Percentiles rank a stretch among this genome's conserved stretches.
Evolutionary conservation across 1,140 invertebrate species (phyloP).

Genomic region (Steinernema feltiae): DNA sequence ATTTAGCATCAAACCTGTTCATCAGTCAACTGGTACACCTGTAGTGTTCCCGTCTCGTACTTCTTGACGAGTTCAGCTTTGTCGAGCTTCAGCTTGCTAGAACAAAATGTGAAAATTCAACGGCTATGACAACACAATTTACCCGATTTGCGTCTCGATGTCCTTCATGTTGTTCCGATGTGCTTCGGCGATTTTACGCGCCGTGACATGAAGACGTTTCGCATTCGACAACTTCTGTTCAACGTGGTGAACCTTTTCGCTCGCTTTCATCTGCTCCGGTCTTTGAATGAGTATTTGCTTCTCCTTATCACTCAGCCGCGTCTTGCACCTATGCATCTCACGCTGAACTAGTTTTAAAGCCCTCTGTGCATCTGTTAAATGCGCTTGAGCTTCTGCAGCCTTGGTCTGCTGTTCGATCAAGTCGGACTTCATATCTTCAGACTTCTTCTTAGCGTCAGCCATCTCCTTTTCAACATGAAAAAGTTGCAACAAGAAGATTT

Average conservation of each 20-base stretch:
- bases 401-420: too few species aligned
- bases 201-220: conserved; percentile 59
- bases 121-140: background rate
- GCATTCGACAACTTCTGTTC: conserved; percentile 87
- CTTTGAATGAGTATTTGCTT: conserved; percentile 81
- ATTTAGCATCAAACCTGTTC: conserved; percentile 15
- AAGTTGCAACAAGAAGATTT: conserved; percentile 83
- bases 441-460: conserved; percentile 75
- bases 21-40: conserved; percentile 35
- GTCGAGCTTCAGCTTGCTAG: conserved; percentile 17
- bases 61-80: conserved; percentile 68
- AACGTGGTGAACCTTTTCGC: conserved; percentile 89
- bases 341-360: conserved; percentile 74
- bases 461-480: conserved; percentile 80
- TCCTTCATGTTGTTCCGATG: conserved; percentile 27
- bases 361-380: too few species aligned
- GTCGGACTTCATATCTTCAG: too few species aligned
- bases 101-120: background rate
- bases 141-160: conserved; percentile 32
- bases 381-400: too few species aligned
- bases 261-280: conserved; percentile 93
- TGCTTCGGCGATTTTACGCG: conserved; percentile 39
- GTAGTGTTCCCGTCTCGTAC: conserved; percentile 25
- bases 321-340: conserved; percentile 85
- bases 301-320: conserved; percentile 82